Evolutionary conservation across 2,113 vertebrate species (phyloP).

Genomic region (Rafetus swinhoei): DNA sequence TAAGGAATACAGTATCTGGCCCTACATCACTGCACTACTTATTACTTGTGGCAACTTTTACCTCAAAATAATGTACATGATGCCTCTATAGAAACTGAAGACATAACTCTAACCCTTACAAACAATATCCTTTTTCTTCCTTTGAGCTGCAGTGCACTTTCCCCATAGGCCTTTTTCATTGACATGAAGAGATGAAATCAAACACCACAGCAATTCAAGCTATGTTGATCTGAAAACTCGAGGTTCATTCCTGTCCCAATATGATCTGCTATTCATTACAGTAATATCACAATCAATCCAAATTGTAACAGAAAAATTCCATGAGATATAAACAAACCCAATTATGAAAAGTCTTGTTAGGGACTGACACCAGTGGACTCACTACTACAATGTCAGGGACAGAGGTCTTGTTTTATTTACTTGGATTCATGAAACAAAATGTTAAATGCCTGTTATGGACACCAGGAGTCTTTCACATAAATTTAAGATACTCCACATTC

Average conservation of each 20-base stretch:
- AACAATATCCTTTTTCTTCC: background rate
- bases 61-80: constrained; percentile 8
- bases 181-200: background rate
- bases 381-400: background rate
- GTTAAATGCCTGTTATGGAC: background rate
- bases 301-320: constrained; percentile 17
- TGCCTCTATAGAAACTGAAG: background rate
- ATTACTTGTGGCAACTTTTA: background rate
- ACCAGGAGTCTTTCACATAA: background rate
- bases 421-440: constrained; percentile 14
- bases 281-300: constrained; percentile 2
- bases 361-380: background rate
- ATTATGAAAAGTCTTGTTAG: background rate
- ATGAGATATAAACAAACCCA: constrained; percentile 36
- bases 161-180: background rate
- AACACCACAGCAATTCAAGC: background rate
- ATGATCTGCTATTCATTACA: constrained; percentile 43
- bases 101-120: background rate
- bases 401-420: constrained; percentile 8
- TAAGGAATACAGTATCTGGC: background rate
- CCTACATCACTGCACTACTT: background rate
- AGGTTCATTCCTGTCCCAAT: constrained; percentile 30
- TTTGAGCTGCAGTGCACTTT: background rate
- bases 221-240: constrained; percentile 46
- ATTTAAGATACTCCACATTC: background rate